Conservation (phyloP, 1,140 invertebrate genomes). For the Trichonephila inaurata region DNA sequence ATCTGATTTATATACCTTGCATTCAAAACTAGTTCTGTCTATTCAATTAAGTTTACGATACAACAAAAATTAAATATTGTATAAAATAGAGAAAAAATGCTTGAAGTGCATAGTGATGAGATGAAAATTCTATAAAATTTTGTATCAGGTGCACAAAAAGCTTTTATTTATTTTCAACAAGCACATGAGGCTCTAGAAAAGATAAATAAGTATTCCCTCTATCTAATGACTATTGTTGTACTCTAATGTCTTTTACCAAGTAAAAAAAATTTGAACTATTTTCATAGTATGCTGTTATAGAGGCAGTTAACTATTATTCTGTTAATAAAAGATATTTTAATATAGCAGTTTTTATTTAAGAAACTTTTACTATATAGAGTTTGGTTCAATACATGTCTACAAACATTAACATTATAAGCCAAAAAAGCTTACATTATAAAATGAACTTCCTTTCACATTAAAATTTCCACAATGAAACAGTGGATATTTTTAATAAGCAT, state of each 20-base stretch:
- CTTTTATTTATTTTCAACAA: not conserved
- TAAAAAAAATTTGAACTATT: slow-evolving; percentile 15
- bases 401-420: slow-evolving; percentile 1
- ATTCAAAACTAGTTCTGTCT: too few relatives aligned
- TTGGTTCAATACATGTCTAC: not conserved
- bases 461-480: not conserved
- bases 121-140: slow-evolving; percentile 2
- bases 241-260: not conserved
- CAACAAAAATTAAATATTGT: too few relatives aligned
- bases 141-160: not conserved
- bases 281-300: not conserved
- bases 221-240: not conserved
- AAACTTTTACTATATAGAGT: not conserved
- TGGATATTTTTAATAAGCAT: not conserved
- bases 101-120: not conserved
- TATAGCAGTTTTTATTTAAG: not conserved
- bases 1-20: too few relatives aligned
- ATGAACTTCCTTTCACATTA: not conserved
- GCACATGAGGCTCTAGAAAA: not conserved
- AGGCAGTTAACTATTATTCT: not conserved
- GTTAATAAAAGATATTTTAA: slow-evolving; percentile 13
- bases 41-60: too few relatives aligned
- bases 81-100: too few relatives aligned
- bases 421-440: slow-evolving; percentile 13
- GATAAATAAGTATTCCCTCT: not conserved